Percentiles rank a stretch among this genome's conserved stretches.
Conservation (phyloP, 2,888 invertebrate species). For the Ophion ellenae region DNA sequence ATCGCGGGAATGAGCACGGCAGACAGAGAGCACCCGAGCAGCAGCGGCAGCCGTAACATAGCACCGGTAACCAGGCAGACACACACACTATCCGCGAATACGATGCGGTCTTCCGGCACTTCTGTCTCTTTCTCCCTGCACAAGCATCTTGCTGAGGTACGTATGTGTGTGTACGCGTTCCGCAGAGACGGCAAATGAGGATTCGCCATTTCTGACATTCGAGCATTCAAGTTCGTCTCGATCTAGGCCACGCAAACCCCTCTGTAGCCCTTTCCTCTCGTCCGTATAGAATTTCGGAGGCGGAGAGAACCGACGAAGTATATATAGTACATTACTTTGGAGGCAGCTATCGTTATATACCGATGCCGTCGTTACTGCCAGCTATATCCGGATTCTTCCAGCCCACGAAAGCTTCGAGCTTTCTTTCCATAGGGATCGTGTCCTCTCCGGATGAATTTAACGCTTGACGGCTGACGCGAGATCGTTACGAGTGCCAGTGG, state of each 20-base stretch:
- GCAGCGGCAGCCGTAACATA: slow-evolving; percentile 73
- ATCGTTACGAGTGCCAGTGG: slow-evolving; percentile 76
- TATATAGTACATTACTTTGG: slow-evolving; percentile 46
- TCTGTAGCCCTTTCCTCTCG: slow-evolving; percentile 63
- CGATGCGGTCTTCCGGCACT: slow-evolving; percentile 62
- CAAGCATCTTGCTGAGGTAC: slow-evolving; percentile 46
- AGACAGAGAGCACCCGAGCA: slow-evolving; percentile 75
- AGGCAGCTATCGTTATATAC: slow-evolving; percentile 35
- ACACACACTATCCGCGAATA: slow-evolving; percentile 65
- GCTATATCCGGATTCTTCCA: slow-evolving; percentile 54
- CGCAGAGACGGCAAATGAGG: slow-evolving; percentile 81
- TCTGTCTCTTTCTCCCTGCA: slow-evolving; percentile 69
- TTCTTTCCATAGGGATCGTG: slow-evolving; percentile 77
- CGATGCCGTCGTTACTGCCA: slow-evolving; percentile 37
- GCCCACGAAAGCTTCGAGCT: slow-evolving; percentile 63
- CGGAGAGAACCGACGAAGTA: slow-evolving; percentile 34
- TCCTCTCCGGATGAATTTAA: slow-evolving; percentile 78
- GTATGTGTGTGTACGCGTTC: slow-evolving; percentile 68
- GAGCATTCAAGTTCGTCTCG: slow-evolving; percentile 82
- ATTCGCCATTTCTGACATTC: slow-evolving; percentile 82
- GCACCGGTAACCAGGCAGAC: slow-evolving; percentile 63
- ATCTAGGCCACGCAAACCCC: slow-evolving; percentile 80
- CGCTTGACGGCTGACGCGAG: slow-evolving; percentile 78
- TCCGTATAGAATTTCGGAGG: slow-evolving; percentile 53
- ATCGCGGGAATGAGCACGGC: slow-evolving; percentile 83